Evolutionary conservation across 2,113 vertebrate genomes (phyloP).

Genomic region (Genyomyrus donnyi): DNA sequence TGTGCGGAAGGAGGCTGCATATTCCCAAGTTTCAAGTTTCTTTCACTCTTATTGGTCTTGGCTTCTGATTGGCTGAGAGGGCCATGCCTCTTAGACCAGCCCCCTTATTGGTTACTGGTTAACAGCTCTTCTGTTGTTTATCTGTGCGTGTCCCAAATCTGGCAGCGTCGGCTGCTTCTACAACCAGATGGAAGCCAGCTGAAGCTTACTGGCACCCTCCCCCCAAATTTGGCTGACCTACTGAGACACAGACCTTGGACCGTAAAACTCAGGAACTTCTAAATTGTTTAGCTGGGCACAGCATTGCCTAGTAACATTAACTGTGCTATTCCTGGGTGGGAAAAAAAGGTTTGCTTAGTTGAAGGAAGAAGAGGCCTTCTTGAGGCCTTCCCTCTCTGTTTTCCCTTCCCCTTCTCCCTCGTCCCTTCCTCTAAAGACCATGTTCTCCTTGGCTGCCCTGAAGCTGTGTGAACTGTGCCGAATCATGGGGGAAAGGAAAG

Average conservation of each 20-base stretch:
- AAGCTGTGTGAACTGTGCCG: background rate
- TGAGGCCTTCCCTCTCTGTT: background rate
- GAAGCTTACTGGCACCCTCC: background rate
- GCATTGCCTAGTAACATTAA: background rate
- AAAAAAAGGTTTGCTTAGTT: background rate
- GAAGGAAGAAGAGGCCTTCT: background rate
- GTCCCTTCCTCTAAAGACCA: background rate
- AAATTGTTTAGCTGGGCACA: background rate
- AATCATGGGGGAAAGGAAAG: constrained; percentile 23
- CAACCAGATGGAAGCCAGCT: background rate
- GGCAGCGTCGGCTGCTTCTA: background rate
- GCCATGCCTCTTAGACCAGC: background rate
- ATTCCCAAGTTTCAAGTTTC: background rate
- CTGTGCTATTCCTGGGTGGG: background rate
- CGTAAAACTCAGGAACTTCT: background rate
- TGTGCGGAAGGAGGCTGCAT: background rate
- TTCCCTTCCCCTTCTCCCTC: background rate
- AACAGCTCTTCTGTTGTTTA: background rate
- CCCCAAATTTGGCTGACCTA: background rate
- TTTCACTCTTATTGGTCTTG: background rate
- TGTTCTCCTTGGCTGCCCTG: background rate
- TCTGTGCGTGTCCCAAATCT: background rate
- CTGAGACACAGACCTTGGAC: background rate
- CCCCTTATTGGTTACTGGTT: constrained; percentile 3
- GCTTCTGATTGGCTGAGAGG: constrained; percentile 4